phyloP scores from a whole-genome alignment of 2,888 invertebrate genomes.

The Coleophora flavipennella region DNA sequence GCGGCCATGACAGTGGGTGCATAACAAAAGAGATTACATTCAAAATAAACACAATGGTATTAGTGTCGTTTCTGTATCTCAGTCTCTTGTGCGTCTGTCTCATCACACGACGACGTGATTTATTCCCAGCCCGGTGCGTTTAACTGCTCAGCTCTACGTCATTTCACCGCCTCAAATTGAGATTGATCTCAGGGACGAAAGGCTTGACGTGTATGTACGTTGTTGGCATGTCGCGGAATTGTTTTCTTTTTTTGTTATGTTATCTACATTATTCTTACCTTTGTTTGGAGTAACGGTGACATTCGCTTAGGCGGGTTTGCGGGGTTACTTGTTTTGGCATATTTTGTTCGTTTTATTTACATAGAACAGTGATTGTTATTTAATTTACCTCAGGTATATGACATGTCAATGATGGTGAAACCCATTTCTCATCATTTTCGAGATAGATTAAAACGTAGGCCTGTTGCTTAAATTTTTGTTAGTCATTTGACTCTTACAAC shows the following conservation, averaged over 20 bases:
- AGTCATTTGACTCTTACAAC: no score
- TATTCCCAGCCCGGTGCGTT: constrained; percentile 65
- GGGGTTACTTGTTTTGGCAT: no score
- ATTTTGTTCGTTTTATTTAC: no score
- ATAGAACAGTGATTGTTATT: no score
- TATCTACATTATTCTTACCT: neutral
- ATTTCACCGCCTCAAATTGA: constrained; percentile 69
- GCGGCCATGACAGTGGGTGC: no score
- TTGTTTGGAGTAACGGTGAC: no score
- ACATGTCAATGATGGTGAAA: no score
- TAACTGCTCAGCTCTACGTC: constrained; percentile 65
- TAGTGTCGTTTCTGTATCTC: constrained; percentile 23
- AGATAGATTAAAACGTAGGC: no score
- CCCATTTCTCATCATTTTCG: no score
- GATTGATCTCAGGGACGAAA: constrained; percentile 59
- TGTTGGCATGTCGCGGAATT: constrained; percentile 38
- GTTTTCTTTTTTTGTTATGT: constrained; percentile 42
- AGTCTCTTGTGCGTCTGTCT: constrained; percentile 62
- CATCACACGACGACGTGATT: constrained; percentile 63
- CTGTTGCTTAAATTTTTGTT: no score
- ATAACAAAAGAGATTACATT: neutral
- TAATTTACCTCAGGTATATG: no score
- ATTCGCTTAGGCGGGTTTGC: no score
- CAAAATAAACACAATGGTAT: constrained; percentile 16
- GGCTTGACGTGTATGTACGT: constrained; percentile 34